Evolutionary conservation across 1,140 invertebrate genomes (phyloP), one percentile per base, ranked within the genome.

Genomic region (Homalodisca vitripennis): DNA sequence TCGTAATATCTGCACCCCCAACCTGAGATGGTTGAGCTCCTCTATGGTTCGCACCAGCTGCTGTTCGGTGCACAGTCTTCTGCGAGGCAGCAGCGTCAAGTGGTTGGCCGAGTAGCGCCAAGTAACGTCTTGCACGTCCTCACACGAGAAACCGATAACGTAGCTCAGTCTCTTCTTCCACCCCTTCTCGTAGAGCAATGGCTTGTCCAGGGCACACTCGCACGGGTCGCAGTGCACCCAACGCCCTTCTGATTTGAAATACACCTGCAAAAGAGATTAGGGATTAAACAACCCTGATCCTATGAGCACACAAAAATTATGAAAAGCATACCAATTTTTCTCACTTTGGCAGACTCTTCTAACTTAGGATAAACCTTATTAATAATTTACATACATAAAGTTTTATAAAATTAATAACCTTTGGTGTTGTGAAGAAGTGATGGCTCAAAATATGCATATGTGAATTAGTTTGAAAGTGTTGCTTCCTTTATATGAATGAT

Each of bases 211-310:
- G 0, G 86, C 82, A 76, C 91, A 93, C 81, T 99, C 98, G 78
- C 97, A 98, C 0, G 97, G 89, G 83, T 99, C 98, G 76, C 89
- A 89, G 79, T 99, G 98, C 14, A 99, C 74, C 98, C 98, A 99
- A 68, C 88, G 84, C 69, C 88, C 84, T 55, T 88, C 82, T 10
- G 81, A 78, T 51, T 83, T 78, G 24, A 89, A 88, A 77, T 86
- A 92, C n/a, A 91, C 81, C 85, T 99, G 96, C 53, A 81, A 79
- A 95, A 71, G 82, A 29, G 13, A 67, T 24, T 24, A 48, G 17
- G 24, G 24, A 55, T 55, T 24, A 6, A 3, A 55, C 10, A n/a
- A n/a, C n/a, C n/a, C n/a, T n/a, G n/a, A n/a, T n/a, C n/a, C n/a
- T n/a, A 46, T 46, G 41, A 12, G n/a, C n/a, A n/a, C n/a, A n/a